A percentile compares a stretch with the other conserved stretches of the same genome.
These are phyloP conservation scores for Trichogramma pretiosum DNA, from an alignment of 1,140 invertebrate species.

Conservation along the genomic window DNA sequence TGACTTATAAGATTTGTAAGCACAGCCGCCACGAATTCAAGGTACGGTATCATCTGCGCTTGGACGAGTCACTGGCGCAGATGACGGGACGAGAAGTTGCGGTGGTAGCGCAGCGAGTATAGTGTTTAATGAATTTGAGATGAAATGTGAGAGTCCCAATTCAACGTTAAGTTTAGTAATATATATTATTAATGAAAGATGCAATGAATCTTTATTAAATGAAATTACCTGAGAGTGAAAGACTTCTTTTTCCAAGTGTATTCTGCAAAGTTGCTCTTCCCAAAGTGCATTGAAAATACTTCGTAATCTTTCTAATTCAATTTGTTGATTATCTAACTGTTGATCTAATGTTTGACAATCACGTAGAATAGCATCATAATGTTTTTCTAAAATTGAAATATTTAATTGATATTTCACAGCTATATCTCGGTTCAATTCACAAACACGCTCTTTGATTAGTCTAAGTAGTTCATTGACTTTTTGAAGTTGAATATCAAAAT, in stretches of 20 bases:
- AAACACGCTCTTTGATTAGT: slow-evolving; percentile 54
- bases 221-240: slow-evolving; percentile 51
- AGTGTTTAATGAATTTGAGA: too few relatives aligned
- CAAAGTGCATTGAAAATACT: slow-evolving; percentile 55
- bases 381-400: slow-evolving; percentile 48
- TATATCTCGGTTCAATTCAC: slow-evolving; percentile 56
- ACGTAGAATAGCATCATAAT: slow-evolving; percentile 51
- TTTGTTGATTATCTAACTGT: slow-evolving; percentile 54
- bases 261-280: slow-evolving; percentile 61
- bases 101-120: too few relatives aligned
- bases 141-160: too few relatives aligned
- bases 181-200: too few relatives aligned
- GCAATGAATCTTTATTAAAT: too few relatives aligned
- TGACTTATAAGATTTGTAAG: too few relatives aligned
- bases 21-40: too few relatives aligned
- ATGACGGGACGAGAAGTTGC: too few relatives aligned
- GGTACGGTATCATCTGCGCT: too few relatives aligned
- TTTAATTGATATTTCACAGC: slow-evolving; percentile 49
- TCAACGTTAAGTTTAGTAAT: too few relatives aligned
- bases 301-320: slow-evolving; percentile 54
- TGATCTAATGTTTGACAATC: slow-evolving; percentile 57
- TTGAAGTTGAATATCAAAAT: slow-evolving; percentile 56
- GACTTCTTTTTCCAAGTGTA: slow-evolving; percentile 61
- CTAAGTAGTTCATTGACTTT: slow-evolving; percentile 55
- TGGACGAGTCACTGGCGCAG: too few relatives aligned